Percentiles rank a stretch among this genome's conserved stretches.
These are phyloP conservation scores for Drosophila emarginata DNA, from an alignment of 2,888 invertebrate genomes.

Conservation along the genomic window DNA sequence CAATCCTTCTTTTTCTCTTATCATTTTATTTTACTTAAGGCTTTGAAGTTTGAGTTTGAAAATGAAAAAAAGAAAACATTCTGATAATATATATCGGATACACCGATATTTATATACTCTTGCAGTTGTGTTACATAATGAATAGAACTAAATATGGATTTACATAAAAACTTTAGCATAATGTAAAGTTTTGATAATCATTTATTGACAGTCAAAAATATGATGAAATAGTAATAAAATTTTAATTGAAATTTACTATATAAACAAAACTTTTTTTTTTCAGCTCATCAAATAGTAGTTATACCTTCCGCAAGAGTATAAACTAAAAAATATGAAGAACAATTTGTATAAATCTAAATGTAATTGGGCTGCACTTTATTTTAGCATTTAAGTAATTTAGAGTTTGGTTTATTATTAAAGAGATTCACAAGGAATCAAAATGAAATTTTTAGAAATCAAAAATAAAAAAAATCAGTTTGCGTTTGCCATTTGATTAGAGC, in stretches of 20 bases:
- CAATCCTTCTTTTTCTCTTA: conserved; percentile 15
- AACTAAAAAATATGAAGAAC: neutral
- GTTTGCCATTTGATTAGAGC: conserved; percentile 16
- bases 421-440: neutral
- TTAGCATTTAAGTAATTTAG: conserved; percentile 56
- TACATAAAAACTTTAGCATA: too few species aligned
- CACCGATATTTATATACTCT: neutral
- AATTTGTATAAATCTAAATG: conserved; percentile 13
- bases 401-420: conserved; percentile 30
- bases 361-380: conserved; percentile 66
- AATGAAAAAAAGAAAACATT: neutral
- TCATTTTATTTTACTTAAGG: conserved; percentile 36
- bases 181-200: too few species aligned
- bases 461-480: conserved; percentile 12
- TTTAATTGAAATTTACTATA: too few species aligned
- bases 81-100: neutral
- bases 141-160: too few species aligned
- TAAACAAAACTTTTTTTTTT: too few species aligned
- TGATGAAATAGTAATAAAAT: too few species aligned
- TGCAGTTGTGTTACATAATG: too few species aligned
- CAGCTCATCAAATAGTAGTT: neutral
- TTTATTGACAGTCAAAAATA: too few species aligned
- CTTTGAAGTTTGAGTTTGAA: conserved; percentile 10
- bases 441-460: conserved; percentile 24
- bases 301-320: neutral